Conservation (phyloP, 2,113 vertebrate genomes). For the Prietella phreatophila region DNA sequence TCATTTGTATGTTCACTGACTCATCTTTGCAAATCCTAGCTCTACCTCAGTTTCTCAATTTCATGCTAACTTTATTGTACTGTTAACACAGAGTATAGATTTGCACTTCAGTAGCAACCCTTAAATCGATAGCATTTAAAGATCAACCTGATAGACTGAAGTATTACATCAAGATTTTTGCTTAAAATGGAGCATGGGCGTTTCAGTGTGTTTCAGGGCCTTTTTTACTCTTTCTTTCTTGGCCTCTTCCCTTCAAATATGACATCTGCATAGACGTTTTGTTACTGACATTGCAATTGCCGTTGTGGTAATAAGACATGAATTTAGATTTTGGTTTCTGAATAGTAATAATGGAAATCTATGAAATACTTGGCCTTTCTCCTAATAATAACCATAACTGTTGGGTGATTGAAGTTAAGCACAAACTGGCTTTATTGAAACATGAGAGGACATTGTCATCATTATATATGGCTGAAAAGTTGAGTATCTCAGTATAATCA, state of each 20-base stretch:
- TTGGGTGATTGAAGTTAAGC: background rate
- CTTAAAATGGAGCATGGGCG: background rate
- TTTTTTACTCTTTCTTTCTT: background rate
- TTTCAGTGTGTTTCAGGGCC: background rate
- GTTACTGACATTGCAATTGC: background rate
- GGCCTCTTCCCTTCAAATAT: background rate
- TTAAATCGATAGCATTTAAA: background rate
- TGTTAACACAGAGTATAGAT: background rate
- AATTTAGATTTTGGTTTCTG: background rate
- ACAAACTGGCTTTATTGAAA: background rate
- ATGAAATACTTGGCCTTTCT: background rate
- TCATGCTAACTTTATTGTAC: background rate
- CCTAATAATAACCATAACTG: background rate
- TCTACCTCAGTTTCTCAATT: background rate
- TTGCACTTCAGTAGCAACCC: background rate
- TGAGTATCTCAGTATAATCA: background rate
- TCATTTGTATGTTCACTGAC: background rate
- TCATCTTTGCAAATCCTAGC: background rate
- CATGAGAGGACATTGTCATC: background rate
- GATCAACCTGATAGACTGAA: constrained; percentile 12
- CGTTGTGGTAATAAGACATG: background rate
- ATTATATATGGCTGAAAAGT: background rate
- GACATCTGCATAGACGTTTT: background rate
- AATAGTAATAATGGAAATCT: background rate
- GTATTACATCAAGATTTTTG: background rate